Evolutionary conservation across 2,888 invertebrate genomes (phyloP), one percentile per base, ranked within the genome.

Genomic region (Drosophila peninsularis): DNA sequence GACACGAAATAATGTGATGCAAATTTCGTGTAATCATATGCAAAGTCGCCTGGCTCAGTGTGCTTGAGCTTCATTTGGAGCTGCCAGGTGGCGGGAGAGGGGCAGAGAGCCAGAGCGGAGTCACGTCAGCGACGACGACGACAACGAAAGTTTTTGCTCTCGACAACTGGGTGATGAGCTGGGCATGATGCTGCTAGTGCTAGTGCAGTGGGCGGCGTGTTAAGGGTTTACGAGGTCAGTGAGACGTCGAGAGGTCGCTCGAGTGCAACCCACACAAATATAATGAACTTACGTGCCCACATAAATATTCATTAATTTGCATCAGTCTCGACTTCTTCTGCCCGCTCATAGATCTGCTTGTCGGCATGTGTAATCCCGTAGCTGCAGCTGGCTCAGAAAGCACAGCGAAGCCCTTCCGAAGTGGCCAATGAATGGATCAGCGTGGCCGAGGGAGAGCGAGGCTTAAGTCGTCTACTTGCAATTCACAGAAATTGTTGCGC

Each of bases 11-110:
- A 83, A 87, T 83, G 88, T 62, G 73, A 84, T 88, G 83, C 73
- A 84, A 84, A 84, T 84, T 88, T 85, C 77, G 60, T 88, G 77
- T 88, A 88, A 84, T 83, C 88, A 82, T 85, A 84, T 84, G 88
- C 82, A 85, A 80, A 88, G 77, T 82, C 71, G 44, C 55, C 44
- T 24, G 41, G 24, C 54, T 41, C 54, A 21, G 30, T 32, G 41
- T 19, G 27, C 27, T 39, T 52, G n/a, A 50, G 34, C 34, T 10
- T 21, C 34, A 36, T 34, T 36, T 50, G 50, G 30, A 30, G 17
- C 4, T 17, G 54, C 19, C 24, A 34, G 41, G 24, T 13, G 19
- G 9, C n/a, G 9, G n/a, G 3, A 10, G 30, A 6, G 49, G 0
- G 6, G n/a, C 5, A 32, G 49, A 0, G 24, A 24, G 24, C 24